Base-by-base conservation (phyloP, 2,797 vertebrate species). In the Eulemur rubriventer region DNA sequence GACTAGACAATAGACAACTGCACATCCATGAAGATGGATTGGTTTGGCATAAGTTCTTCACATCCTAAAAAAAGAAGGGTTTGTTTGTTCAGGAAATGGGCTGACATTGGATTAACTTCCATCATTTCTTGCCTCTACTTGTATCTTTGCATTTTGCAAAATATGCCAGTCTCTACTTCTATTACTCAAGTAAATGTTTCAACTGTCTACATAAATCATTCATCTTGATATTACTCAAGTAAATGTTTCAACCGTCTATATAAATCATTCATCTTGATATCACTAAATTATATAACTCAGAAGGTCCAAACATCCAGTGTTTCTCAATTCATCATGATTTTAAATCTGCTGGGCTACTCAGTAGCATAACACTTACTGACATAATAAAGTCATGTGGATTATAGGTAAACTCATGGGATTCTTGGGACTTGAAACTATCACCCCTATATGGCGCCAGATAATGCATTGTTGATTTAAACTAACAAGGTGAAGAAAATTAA, bases 301-400 rank as follows among this genome's bases (percentile, higher is more conserved):
- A 94, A 95, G 61, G 5, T 16, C 50, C 24, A 79, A 78, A 38
- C 9, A 92, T 78, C 57, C 86, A 72, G 33, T 52, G 28, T 24
- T 91, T 97, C 46, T 33, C 43, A 83, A 78, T 80, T 55, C 12
- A 79, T 90, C 50, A 79, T 83, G 79, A 86, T 72, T 95, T 92
- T 59, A 84, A 95, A 89, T 91, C n/a, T 63, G 10, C 85, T 86
- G 26, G 50, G 72, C 65, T 94, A 41, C 69, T n/a, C 7, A 82
- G 61, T 73, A 89, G 20, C 24, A 70, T 72, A 30, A 41, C 30
- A 75, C 50, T 81, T 75, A 90, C 28, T 91, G 43, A 72, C 67
- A 35, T 41, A 70, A 57, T 90, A 86, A 85, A 85, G 50, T 69
- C 48, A 70, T 87, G 55, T 33, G 69, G 48, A 91, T 95, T 91